Evolutionary conservation across 1,140 invertebrate genomes (phyloP), one percentile per base, ranked within the genome.

Genomic region (Lepidotrigona ventralis): DNA sequence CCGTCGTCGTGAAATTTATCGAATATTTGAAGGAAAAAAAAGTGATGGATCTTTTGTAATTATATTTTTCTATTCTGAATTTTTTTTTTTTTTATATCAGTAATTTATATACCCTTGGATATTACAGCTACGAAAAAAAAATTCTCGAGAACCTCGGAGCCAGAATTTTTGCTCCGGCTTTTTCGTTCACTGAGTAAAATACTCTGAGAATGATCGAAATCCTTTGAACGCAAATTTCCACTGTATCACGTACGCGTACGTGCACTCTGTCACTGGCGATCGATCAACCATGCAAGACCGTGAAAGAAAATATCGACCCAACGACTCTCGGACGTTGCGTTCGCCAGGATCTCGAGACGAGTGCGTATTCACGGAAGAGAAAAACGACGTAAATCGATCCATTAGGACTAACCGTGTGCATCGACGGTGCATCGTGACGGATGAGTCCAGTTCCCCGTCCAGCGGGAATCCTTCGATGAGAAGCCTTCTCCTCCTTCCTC

Each of bases 361-460:
- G 33, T 60, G 39, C 39, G 39, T 33, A 66, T 66, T 29, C 29
- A 39, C 33, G 33, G 3, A n/a, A n/a, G 15, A 26, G 15, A 68
- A 26, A n/a, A 39, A 70, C 75, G 46, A 69, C 14, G 14, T 54
- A 21, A 70, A 58, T 54, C 23, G 33, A 71, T 78, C 75, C 26
- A 46, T 33, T 54, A 11, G 4, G 54, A 89, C 89, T 89, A 79
- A 93, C 92, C 92, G 86, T 85, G 84, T 91, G 69, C 90, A 90
- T 91, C 91, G 91, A 89, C 88, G 90, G 91, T 81, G 88, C 92
- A 93, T 93, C 83, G 75, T 93, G 91, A 60, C 75, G 58, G 71
- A 29, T 78, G 83, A 56, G 33, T 33, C 33, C 70, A 68, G 66
- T 82, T 66, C 85, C 85, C 79, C 56, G 85, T 85, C 87, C 73